phyloP scores from a whole-genome alignment of 2,888 invertebrate species.

The Sinohyriopsis cumingii region DNA sequence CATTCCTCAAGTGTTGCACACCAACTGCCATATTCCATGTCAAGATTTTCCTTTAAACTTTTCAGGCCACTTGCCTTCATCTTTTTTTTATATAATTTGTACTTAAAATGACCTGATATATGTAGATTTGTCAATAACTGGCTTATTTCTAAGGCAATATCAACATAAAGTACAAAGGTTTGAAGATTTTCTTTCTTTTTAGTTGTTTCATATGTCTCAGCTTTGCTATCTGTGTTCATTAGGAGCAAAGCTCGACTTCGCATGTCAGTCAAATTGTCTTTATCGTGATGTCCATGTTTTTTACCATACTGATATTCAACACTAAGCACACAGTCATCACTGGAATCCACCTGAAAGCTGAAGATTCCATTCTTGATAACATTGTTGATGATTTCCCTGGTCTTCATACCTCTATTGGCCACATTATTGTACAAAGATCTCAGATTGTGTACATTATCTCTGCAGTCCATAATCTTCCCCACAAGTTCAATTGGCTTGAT shows the following conservation, averaged over 20 bases:
- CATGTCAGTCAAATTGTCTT: conserved; percentile 27
- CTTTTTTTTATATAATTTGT: too few relatives aligned
- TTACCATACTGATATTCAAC: conserved; percentile 26
- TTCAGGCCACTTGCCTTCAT: conserved; percentile 8
- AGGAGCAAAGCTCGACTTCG: conserved; percentile 41
- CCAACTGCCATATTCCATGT: conserved; percentile 24
- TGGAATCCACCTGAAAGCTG: conserved; percentile 14
- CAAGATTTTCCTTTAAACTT: conserved; percentile 5
- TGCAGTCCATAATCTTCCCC: conserved; percentile 34
- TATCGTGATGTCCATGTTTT: conserved; percentile 6
- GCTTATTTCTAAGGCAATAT: conserved; percentile 21
- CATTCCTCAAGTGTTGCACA: conserved; percentile 11
- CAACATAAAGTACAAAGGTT: conserved; percentile 14
- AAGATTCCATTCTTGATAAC: conserved; percentile 33
- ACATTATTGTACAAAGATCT: conserved; percentile 43
- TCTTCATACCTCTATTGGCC: conserved; percentile 45
- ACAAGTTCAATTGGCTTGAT: conserved; percentile 16
- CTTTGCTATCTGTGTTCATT: conserved; percentile 22
- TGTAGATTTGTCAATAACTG: conserved; percentile 2
- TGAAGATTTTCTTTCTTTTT: background rate
- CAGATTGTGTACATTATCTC: conserved; percentile 35
- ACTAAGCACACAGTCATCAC: conserved; percentile 10
- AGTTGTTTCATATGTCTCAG: background rate
- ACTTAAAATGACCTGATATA: too few relatives aligned
- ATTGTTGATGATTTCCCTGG: conserved; percentile 37